These are phyloP conservation scores for Drosophila macrospina DNA, from an alignment of 2,888 invertebrate species.

Conservation along the genomic window DNA sequence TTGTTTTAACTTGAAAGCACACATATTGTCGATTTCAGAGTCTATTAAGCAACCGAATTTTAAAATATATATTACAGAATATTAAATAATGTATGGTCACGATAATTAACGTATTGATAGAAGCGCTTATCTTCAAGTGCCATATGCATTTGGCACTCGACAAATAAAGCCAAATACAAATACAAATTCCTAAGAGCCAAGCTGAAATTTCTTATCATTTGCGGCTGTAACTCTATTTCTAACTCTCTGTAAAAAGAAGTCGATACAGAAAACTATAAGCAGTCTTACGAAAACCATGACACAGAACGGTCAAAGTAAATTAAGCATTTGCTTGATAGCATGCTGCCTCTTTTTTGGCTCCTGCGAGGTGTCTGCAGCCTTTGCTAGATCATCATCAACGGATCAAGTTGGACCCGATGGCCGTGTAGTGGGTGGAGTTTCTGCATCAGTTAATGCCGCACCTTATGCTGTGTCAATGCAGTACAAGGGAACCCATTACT, in stretches of 20 bases:
- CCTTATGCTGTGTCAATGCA: conserved; percentile 83
- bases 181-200: conserved; percentile 17
- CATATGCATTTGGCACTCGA: conserved; percentile 8
- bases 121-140: background rate
- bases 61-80: too few relatives aligned
- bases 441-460: conserved; percentile 74
- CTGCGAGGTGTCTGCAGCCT: conserved; percentile 48
- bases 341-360: conserved; percentile 39
- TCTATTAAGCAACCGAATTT: too few relatives aligned
- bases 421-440: conserved; percentile 78
- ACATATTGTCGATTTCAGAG: too few relatives aligned
- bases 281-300: conserved; percentile 62
- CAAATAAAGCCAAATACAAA: background rate
- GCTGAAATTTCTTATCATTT: conserved; percentile 67
- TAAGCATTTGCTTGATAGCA: conserved; percentile 27
- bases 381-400: conserved; percentile 10
- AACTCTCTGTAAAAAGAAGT: conserved; percentile 60
- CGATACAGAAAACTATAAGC: conserved; percentile 62
- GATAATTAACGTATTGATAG: too few relatives aligned
- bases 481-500: conserved; percentile 75
- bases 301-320: conserved; percentile 45
- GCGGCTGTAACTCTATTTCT: conserved; percentile 41
- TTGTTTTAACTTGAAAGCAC: too few relatives aligned
- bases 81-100: too few relatives aligned
- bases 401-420: conserved; percentile 48